phyloP scores from a whole-genome alignment of 64 coral and sea anemone genomes.

The Actinia equina region DNA sequence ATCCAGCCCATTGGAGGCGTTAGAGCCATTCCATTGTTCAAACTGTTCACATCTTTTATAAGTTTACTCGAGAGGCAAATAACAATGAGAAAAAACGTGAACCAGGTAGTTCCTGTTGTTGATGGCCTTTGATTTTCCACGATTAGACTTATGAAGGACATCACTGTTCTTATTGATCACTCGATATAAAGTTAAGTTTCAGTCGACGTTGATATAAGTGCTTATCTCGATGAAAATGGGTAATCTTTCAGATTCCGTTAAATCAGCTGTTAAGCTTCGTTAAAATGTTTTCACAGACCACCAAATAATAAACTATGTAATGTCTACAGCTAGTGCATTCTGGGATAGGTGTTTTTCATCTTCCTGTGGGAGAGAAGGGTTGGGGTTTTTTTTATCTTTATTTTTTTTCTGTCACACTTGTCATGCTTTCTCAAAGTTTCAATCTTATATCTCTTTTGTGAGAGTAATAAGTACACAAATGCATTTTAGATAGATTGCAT shows the following conservation, averaged over 20 bases:
- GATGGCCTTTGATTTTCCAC: too few species aligned
- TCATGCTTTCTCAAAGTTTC: not conserved
- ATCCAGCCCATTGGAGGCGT: conserved; percentile 71
- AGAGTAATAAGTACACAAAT: too few species aligned
- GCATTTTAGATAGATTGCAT: too few species aligned
- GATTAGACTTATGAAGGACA: too few species aligned
- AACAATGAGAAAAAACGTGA: not conserved
- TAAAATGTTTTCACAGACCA: too few species aligned
- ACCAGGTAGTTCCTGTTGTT: too few species aligned
- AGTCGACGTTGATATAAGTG: not conserved
- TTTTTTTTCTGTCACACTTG: not conserved
- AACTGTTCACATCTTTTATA: not conserved
- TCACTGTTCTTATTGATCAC: not conserved
- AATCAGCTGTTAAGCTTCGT: not conserved
- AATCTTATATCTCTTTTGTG: too few species aligned
- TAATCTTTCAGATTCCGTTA: not conserved
- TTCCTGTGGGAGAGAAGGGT: not conserved
- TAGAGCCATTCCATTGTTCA: conserved; percentile 12
- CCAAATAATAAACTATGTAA: not conserved
- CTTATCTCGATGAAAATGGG: not conserved
- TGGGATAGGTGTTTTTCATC: not conserved
- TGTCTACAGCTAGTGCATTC: not conserved
- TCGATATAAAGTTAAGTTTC: not conserved
- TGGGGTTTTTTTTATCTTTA: too few species aligned
- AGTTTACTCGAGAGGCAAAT: not conserved